Percentiles rank a stretch among this genome's conserved stretches.
These are phyloP conservation scores for Trinectes maculatus DNA, from an alignment of 2,113 vertebrate genomes.

Conservation along the genomic window DNA sequence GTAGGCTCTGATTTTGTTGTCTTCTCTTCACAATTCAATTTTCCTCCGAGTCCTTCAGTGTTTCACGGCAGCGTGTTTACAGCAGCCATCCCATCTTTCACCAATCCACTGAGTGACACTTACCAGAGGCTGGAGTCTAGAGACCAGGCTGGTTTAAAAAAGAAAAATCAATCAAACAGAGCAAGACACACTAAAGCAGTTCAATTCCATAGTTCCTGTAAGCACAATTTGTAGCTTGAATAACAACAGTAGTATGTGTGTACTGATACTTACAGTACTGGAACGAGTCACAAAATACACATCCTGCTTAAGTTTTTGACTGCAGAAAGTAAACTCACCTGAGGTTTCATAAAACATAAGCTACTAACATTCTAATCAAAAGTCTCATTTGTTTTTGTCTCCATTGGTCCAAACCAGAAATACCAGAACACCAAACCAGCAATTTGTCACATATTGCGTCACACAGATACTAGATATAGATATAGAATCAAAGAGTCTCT, in stretches of 20 bases:
- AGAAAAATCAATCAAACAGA: too few relatives aligned
- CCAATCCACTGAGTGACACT: too few relatives aligned
- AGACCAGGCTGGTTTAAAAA: too few relatives aligned
- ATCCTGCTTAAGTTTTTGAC: too few relatives aligned
- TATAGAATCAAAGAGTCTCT: slow-evolving; percentile 4
- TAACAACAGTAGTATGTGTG: not conserved
- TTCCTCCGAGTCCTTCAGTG: not conserved
- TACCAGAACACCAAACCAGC: too few relatives aligned
- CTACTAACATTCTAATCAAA: not conserved
- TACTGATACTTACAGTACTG: too few relatives aligned
- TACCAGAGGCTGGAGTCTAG: too few relatives aligned
- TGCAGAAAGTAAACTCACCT: too few relatives aligned
- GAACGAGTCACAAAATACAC: too few relatives aligned
- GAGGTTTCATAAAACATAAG: not conserved
- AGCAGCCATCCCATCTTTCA: not conserved
- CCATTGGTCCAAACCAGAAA: too few relatives aligned
- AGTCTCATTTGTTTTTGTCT: slow-evolving; percentile 7
- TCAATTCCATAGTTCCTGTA: too few relatives aligned
- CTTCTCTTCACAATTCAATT: not conserved
- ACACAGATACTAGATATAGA: not conserved
- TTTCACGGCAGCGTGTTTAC: not conserved
- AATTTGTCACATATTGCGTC: slow-evolving; percentile 18
- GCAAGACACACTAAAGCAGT: too few relatives aligned
- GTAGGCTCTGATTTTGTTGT: not conserved
- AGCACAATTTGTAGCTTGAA: not conserved